Evolutionary conservation across 2,113 vertebrate genomes (phyloP).

Genomic region (Gymnogyps californianus): DNA sequence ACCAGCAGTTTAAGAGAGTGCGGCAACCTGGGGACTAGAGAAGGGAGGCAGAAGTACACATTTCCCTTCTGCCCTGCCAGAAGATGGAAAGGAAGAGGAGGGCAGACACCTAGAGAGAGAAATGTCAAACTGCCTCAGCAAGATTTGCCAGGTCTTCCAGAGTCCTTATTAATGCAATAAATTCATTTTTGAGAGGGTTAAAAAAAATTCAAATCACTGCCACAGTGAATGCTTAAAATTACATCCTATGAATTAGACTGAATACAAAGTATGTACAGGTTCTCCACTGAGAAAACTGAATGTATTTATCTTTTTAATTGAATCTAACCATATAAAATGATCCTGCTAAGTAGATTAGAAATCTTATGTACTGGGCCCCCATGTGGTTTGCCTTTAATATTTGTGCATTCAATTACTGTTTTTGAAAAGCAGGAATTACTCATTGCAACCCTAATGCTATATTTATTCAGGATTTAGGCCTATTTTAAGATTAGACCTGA

Average conservation of each 20-base stretch:
- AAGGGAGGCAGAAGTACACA: background rate
- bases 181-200: background rate
- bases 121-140: background rate
- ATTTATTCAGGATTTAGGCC: conserved; percentile 67
- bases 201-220: conserved; percentile 16
- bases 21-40: background rate
- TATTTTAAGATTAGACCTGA: conserved; percentile 67
- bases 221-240: conserved; percentile 33
- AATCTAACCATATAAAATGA: conserved; percentile 53
- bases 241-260: background rate
- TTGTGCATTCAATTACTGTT: conserved; percentile 46
- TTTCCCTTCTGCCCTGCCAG: background rate
- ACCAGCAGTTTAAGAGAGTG: accelerated
- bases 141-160: background rate
- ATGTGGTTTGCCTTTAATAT: conserved; percentile 46
- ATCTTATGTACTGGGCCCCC: conserved; percentile 18
- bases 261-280: conserved; percentile 46
- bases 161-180: conserved; percentile 2
- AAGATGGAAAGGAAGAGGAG: background rate
- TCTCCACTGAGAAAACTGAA: conserved; percentile 45
- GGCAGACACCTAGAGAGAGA: background rate
- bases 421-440: conserved; percentile 62
- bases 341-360: conserved; percentile 74
- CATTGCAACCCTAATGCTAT: conserved; percentile 45
- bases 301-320: conserved; percentile 70